Percentiles rank a stretch among this genome's conserved stretches.
Conservation (phyloP, 64 coral and sea anemone species). For the Actinia tenebrosa region DNA sequence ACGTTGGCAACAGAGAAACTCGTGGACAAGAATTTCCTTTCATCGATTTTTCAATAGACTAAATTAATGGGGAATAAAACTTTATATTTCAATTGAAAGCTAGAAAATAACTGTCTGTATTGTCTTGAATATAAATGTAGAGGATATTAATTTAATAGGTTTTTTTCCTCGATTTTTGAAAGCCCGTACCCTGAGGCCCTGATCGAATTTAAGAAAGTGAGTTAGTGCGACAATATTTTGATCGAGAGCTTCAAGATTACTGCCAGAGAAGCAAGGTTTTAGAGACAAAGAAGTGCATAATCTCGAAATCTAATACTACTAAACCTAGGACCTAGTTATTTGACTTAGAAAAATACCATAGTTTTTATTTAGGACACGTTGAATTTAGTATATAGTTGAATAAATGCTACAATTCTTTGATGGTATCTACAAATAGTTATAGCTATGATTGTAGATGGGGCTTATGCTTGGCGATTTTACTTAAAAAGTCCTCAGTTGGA, state of each 20-base stretch:
- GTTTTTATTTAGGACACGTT: neutral
- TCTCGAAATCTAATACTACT: neutral
- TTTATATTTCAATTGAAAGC: slow-evolving; percentile 12
- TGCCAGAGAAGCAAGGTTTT: slow-evolving; percentile 12
- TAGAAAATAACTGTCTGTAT: neutral
- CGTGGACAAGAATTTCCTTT: slow-evolving; percentile 16
- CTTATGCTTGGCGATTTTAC: neutral
- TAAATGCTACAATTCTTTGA: neutral
- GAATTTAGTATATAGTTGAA: neutral
- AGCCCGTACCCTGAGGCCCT: neutral
- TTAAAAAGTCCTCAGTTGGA: neutral
- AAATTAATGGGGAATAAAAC: slow-evolving; percentile 9
- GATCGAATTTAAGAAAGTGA: neutral
- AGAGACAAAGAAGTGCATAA: neutral
- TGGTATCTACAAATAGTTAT: neutral
- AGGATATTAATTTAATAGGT: slow-evolving; percentile 28
- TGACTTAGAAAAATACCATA: neutral
- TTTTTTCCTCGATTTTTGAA: neutral
- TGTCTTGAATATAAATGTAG: neutral
- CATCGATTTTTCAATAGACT: slow-evolving; percentile 7
- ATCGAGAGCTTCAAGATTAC: neutral
- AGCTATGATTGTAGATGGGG: neutral
- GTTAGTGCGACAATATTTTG: neutral
- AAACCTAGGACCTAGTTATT: neutral
- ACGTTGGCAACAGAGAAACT: neutral